Evolutionary conservation across 1,140 invertebrate genomes (phyloP).

Genomic region (Alviniconcha marisindica): DNA sequence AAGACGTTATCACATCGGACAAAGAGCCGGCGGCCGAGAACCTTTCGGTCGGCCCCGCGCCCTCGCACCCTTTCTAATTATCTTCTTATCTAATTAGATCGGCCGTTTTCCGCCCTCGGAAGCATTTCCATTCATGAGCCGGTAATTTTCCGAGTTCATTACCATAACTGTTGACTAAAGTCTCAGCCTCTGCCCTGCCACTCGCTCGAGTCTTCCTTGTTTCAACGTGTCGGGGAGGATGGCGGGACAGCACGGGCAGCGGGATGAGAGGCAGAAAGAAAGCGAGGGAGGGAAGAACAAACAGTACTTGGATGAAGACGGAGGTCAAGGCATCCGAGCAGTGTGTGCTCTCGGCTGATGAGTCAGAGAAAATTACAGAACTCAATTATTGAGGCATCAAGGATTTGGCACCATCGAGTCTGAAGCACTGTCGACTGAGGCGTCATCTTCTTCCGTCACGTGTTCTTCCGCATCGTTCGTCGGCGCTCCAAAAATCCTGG

Average conservation of each 20-base stretch:
- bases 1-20: too few species aligned
- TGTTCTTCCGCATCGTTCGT: too few species aligned
- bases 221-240: neutral
- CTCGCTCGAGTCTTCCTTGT: neutral
- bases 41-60: too few species aligned
- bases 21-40: too few species aligned
- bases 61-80: constrained; percentile 13
- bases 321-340: neutral
- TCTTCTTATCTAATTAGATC: constrained; percentile 14
- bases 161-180: constrained; percentile 5
- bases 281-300: neutral
- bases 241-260: neutral
- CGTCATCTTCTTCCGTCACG: neutral
- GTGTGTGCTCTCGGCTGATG: neutral
- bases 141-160: neutral
- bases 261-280: neutral
- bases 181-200: neutral
- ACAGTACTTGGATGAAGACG: too few species aligned
- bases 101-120: neutral
- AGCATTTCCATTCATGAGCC: constrained; percentile 1
- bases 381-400: constrained; percentile 21
- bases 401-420: neutral
- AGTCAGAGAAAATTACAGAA: constrained; percentile 22
- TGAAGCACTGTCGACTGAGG: neutral
- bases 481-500: too few species aligned